These are phyloP conservation scores for Clistopyga incitator DNA, from an alignment of 2,888 invertebrate species.

Conservation along the genomic window DNA sequence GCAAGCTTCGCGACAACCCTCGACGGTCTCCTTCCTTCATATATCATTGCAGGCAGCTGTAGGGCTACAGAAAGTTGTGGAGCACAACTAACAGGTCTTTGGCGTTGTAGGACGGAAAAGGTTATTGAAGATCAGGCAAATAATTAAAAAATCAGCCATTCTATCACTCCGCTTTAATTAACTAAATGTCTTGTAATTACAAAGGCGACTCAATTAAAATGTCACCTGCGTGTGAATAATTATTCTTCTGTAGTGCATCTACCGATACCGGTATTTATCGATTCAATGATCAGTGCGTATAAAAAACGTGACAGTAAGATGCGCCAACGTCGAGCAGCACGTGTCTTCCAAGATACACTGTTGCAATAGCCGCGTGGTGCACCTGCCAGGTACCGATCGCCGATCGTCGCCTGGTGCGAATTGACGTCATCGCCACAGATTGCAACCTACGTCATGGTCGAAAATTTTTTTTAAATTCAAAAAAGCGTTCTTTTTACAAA, in stretches of 20 bases:
- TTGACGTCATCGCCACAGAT: not conserved
- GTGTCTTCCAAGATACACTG: not conserved
- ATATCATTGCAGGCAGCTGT: conserved; percentile 25
- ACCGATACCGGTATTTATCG: conserved; percentile 26
- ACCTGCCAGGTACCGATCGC: conserved; percentile 24
- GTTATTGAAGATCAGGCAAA: not conserved
- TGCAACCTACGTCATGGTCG: too few relatives aligned
- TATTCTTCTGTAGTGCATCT: not conserved
- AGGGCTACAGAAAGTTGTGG: not conserved
- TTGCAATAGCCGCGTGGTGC: not conserved
- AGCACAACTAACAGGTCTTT: not conserved
- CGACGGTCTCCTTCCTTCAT: conserved; percentile 22
- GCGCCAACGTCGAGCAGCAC: not conserved
- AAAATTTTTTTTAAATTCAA: too few relatives aligned
- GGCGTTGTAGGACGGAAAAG: not conserved
- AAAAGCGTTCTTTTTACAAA: too few relatives aligned
- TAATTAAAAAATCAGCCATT: not conserved
- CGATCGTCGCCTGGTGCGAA: not conserved
- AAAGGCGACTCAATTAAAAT: not conserved
- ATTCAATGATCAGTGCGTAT: conserved; percentile 15
- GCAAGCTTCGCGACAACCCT: conserved; percentile 65
- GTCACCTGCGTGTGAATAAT: not conserved
- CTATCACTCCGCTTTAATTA: not conserved
- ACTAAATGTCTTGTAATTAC: not conserved
- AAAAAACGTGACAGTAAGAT: not conserved